Conservation (phyloP, 2,113 vertebrate genomes). For the Condylura cristata region DNA sequence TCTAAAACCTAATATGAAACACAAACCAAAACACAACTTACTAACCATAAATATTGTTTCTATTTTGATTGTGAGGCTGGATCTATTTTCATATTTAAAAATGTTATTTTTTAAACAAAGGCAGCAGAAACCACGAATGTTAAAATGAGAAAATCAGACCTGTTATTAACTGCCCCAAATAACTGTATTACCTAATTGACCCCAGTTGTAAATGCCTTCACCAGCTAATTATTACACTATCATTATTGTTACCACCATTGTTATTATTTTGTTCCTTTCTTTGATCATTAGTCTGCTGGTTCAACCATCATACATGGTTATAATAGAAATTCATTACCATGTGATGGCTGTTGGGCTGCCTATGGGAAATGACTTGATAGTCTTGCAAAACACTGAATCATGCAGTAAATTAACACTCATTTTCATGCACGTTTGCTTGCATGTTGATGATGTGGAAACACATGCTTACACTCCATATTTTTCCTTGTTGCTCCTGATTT, state of each 20-base stretch:
- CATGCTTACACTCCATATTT: slow-evolving; percentile 74
- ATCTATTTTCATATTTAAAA: neutral
- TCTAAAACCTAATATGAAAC: neutral
- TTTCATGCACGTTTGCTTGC: slow-evolving; percentile 50
- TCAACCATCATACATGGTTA: neutral
- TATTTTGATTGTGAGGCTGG: neutral
- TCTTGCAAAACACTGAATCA: slow-evolving; percentile 78
- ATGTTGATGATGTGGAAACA: slow-evolving; percentile 54
- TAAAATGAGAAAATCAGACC: slow-evolving; percentile 54
- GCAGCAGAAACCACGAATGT: neutral
- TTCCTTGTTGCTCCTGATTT: slow-evolving; percentile 72
- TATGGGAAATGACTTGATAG: slow-evolving; percentile 64
- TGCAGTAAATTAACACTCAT: slow-evolving; percentile 70
- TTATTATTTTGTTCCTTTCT: slow-evolving; percentile 66
- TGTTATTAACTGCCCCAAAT: neutral
- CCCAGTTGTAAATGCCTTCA: slow-evolving; percentile 33
- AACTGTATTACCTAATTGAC: neutral
- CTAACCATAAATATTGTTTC: neutral
- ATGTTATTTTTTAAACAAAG: slow-evolving; percentile 5
- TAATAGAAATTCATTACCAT: slow-evolving; percentile 62
- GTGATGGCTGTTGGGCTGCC: slow-evolving; percentile 56
- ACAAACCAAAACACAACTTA: slow-evolving; percentile 3
- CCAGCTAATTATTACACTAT: slow-evolving; percentile 52
- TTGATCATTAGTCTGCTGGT: slow-evolving; percentile 59
- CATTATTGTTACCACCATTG: slow-evolving; percentile 19